These are phyloP conservation scores for Lepidocyrtoides sp. DNA, from an alignment of 2,888 invertebrate genomes.

Conservation along the genomic window DNA sequence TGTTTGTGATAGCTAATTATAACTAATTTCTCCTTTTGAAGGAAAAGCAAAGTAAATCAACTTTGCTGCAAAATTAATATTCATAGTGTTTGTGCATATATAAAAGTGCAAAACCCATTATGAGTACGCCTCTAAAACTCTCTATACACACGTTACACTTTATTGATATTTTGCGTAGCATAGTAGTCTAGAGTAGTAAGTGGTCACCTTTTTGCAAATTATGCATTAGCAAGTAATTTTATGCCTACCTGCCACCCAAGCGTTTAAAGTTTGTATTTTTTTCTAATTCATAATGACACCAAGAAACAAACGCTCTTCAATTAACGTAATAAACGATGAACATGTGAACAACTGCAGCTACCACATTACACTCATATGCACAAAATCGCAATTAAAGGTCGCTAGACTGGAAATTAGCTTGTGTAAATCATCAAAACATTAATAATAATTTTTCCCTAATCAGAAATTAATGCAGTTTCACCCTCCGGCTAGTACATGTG, in stretches of 20 bases:
- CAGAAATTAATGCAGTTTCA: slow-evolving; percentile 61
- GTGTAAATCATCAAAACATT: slow-evolving; percentile 23
- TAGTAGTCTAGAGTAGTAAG: no score
- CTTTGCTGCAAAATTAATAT: not conserved
- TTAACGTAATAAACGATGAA: slow-evolving; percentile 2
- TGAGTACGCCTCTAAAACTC: no score
- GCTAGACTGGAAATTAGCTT: slow-evolving; percentile 67
- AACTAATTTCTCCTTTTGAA: slow-evolving; percentile 35
- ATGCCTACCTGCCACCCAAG: slow-evolving; percentile 61
- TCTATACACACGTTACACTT: no score
- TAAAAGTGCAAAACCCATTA: no score
- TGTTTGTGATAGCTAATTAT: slow-evolving; percentile 7
- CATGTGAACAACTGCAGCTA: not conserved
- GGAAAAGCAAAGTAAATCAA: not conserved
- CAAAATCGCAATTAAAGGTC: slow-evolving; percentile 57
- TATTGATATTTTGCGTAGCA: slow-evolving; percentile 44
- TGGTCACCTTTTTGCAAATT: slow-evolving; percentile 37
- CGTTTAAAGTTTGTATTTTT: slow-evolving; percentile 1
- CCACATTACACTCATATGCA: not conserved
- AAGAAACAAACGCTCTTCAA: not conserved
- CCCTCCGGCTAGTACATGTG: slow-evolving; percentile 23
- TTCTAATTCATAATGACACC: slow-evolving; percentile 18
- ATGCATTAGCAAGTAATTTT: not conserved
- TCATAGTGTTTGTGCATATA: not conserved
- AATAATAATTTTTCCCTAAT: slow-evolving; percentile 50